phyloP scores from a whole-genome alignment of 2,113 vertebrate species.

The Beaufortia kweichowensis region DNA sequence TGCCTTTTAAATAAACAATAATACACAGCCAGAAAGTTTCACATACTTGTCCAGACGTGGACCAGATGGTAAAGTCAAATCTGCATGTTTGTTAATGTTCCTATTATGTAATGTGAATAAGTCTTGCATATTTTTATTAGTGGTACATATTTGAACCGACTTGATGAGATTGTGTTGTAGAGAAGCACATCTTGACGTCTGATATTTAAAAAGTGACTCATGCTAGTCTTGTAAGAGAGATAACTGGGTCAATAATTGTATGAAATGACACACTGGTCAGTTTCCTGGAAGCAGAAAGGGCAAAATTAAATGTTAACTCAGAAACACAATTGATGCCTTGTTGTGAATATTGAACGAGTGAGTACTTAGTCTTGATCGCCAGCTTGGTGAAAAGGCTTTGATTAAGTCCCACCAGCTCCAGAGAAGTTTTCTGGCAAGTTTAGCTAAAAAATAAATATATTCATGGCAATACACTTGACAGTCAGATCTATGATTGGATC shows the following conservation, averaged over 20 bases:
- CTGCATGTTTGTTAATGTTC: constrained; percentile 40
- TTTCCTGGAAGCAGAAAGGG: not conserved
- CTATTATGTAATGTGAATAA: constrained; percentile 49
- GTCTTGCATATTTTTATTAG: constrained; percentile 1
- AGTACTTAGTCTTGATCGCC: no score
- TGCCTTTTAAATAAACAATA: constrained; percentile 52
- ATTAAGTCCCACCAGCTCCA: not conserved
- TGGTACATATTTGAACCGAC: not conserved
- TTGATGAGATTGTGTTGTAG: not conserved
- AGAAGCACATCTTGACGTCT: not conserved
- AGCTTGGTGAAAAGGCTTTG: not conserved
- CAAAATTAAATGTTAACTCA: not conserved
- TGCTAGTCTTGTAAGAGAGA: not conserved
- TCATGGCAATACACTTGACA: not conserved
- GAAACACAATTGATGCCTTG: not conserved
- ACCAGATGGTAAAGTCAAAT: constrained; percentile 27
- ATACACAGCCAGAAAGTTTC: constrained; percentile 39
- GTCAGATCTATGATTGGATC: constrained; percentile 6
- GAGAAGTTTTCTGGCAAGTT: not conserved
- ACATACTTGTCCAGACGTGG: constrained; percentile 27
- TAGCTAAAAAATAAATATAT: not conserved
- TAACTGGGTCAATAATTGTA: constrained; percentile 13
- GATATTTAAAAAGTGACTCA: not conserved
- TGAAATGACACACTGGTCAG: constrained; percentile 1
- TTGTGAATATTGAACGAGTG: not conserved